Base-by-base conservation (phyloP, 1,140 invertebrate genomes). In the Aricia agestis region DNA sequence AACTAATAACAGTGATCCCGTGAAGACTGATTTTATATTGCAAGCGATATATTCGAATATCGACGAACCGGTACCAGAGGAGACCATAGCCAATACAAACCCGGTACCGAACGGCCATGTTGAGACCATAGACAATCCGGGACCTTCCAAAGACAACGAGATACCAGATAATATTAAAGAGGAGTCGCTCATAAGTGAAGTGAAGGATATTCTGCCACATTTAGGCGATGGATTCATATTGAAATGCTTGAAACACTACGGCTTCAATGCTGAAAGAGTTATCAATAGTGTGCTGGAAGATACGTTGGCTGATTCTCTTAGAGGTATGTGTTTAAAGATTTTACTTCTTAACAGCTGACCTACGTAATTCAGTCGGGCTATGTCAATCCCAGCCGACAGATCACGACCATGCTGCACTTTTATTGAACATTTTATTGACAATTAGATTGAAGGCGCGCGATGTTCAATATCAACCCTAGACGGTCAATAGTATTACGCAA, bases 251-350 rank as follows among this genome's bases (percentile, higher is more conserved):
- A 91, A 95, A 70, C 90, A 96, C 78, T 97, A 96, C 74, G 93
- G 95, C 42, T 95, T 95, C 81, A 92, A 95, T 78, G 92, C 94
- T 32, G 95, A 95, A 75, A 92, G 93, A 82, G 96, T 97, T 3
- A 95, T 98, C 67, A 95, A 96, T 88, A 95, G 95, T 61, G 91
- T 98, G 66, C 85, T 98, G 41, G 97, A 98, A 87, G 93, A 93
- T 67, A 94, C 92, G 76, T 80, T 94, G 45, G 90, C 84, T n/a
- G 80, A 87, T 68, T 74, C 77, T 25, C 79, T 89, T 58, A 83
- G 78, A 82, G 81, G 88, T 89, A 74, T 74, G 75, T 36, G 6
- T 52, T 13, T 11, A 52, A 52, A 36, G 36, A 7, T 36, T 36
- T 36, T 36, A 36, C 9, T 36, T 36, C 0, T 36, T 25, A 25